Evolutionary conservation across 2,888 invertebrate species (phyloP).

Genomic region (Oasisia sp.): DNA sequence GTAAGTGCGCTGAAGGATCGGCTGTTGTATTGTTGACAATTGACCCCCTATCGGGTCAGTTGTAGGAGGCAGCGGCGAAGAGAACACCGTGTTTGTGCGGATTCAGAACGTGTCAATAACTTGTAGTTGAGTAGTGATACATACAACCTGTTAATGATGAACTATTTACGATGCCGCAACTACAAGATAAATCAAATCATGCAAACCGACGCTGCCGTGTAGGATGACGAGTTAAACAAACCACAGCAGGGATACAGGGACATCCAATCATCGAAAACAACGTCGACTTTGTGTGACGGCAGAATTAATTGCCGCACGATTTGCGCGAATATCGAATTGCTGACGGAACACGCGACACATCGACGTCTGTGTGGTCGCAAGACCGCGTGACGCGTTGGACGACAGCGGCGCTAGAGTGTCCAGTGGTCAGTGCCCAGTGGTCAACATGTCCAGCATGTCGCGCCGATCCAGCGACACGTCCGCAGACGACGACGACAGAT

Average conservation of each 20-base stretch:
- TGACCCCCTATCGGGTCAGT: not conserved
- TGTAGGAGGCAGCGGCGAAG: not conserved
- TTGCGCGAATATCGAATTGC: not conserved
- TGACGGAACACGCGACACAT: not conserved
- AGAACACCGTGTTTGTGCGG: not conserved
- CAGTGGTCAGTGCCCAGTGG: too few relatives aligned
- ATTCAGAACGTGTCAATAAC: not conserved
- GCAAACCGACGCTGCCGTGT: too few relatives aligned
- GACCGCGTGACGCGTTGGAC: not conserved
- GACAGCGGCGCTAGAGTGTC: not conserved
- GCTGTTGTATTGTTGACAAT: not conserved
- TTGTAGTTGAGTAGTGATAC: not conserved
- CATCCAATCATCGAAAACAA: not conserved
- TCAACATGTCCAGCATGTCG: not conserved
- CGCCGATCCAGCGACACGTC: slow-evolving; percentile 14
- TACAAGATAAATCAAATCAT: too few relatives aligned
- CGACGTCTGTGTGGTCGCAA: not conserved
- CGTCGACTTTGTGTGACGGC: not conserved
- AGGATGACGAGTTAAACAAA: too few relatives aligned
- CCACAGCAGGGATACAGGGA: not conserved
- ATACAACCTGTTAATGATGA: not conserved
- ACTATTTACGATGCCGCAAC: not conserved
- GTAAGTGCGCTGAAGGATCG: not conserved
- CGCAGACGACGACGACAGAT: not conserved
- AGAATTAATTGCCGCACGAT: not conserved